phyloP scores from a whole-genome alignment of 2,888 invertebrate species.

The Synergus umbraculus region DNA sequence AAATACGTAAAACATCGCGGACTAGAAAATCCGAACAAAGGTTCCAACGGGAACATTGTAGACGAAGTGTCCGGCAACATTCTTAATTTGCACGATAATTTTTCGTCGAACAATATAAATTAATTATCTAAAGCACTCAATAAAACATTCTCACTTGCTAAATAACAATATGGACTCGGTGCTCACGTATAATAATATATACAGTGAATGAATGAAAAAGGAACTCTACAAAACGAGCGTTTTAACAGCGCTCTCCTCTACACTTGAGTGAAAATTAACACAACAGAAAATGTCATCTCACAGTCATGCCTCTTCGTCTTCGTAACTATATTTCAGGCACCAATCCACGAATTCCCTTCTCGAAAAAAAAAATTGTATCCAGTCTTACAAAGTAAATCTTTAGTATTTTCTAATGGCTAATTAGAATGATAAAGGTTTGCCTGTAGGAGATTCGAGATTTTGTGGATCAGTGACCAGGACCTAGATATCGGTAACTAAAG shows the following conservation, averaged over 20 bases:
- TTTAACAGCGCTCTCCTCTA: not conserved
- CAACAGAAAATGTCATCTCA: constrained; percentile 34
- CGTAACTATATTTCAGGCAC: constrained; percentile 21
- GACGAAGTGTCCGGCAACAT: constrained; percentile 35
- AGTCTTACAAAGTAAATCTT: constrained; percentile 34
- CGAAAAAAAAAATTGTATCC: constrained; percentile 27
- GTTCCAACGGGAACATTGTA: constrained; percentile 52
- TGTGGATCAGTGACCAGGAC: constrained; percentile 44
- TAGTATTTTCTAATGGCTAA: constrained; percentile 25
- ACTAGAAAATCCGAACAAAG: constrained; percentile 64
- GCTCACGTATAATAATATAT: constrained; percentile 20
- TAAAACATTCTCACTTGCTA: constrained; percentile 44
- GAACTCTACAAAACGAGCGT: constrained; percentile 6
- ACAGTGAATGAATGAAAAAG: constrained; percentile 34
- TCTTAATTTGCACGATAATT: constrained; percentile 19
- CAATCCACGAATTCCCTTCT: constrained; percentile 28
- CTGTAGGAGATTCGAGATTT: not conserved
- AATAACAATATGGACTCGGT: constrained; percentile 42
- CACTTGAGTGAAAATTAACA: constrained; percentile 19
- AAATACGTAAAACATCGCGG: constrained; percentile 53
- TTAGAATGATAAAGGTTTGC: constrained; percentile 19
- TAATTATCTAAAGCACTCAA: constrained; percentile 41
- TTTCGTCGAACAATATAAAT: constrained; percentile 35
- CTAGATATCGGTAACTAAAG: constrained; percentile 49
- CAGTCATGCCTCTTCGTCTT: constrained; percentile 41